phyloP scores from a whole-genome alignment of 2,888 invertebrate genomes.

The Chromoteleia sp. region DNA sequence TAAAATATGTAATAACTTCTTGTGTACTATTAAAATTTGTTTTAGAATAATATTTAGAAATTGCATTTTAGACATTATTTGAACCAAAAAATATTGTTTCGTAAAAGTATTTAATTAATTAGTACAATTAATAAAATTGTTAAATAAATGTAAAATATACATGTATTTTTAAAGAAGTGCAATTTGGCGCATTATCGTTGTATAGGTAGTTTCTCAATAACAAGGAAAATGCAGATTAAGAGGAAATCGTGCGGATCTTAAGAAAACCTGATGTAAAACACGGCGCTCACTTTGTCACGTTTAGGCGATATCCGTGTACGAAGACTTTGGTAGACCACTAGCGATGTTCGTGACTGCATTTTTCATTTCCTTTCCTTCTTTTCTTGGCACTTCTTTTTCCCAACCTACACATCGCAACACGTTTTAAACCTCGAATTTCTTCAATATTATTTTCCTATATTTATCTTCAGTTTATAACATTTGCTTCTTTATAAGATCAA shows the following conservation, averaged over 20 bases:
- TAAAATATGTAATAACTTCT: too few species aligned
- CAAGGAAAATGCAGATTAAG: conserved; percentile 53
- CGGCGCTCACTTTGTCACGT: conserved; percentile 52
- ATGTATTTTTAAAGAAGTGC: too few species aligned
- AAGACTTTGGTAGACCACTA: conserved; percentile 52
- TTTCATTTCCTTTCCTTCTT: conserved; percentile 54
- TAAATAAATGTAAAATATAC: too few species aligned
- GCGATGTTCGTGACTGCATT: conserved; percentile 65
- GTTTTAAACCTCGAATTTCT: conserved; percentile 33
- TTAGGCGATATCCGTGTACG: conserved; percentile 57
- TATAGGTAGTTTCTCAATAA: conserved; percentile 32
- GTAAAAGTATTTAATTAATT: too few species aligned
- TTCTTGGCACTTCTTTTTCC: conserved; percentile 15
- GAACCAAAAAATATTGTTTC: too few species aligned
- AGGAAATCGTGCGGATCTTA: conserved; percentile 45
- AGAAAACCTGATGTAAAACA: conserved; percentile 50
- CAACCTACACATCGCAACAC: conserved; percentile 5
- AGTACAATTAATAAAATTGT: too few species aligned
- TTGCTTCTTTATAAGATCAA: conserved; percentile 12
- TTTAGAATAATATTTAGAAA: too few species aligned
- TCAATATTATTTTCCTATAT: conserved; percentile 35
- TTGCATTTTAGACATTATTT: too few species aligned
- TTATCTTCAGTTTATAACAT: conserved; percentile 14
- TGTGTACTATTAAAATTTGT: too few species aligned
- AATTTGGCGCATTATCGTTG: conserved; percentile 21